phyloP scores from a whole-genome alignment of 2,113 vertebrate genomes.

The Emydocephalus ijimae region DNA sequence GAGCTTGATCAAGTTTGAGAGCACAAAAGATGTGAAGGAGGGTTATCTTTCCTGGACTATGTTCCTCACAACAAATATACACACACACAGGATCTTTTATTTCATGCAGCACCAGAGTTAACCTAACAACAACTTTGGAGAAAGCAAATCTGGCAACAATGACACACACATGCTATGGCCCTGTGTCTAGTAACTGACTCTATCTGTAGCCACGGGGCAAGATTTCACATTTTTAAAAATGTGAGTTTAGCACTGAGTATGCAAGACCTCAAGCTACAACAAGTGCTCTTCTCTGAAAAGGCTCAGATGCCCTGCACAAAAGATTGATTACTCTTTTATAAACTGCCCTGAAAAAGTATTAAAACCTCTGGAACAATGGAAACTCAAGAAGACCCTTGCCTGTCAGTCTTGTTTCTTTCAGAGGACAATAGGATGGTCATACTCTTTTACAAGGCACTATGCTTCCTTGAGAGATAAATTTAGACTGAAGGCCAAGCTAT shows the following conservation, averaged over 20 bases:
- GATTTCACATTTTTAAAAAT: not conserved
- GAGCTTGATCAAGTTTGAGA: not conserved
- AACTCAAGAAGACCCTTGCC: not conserved
- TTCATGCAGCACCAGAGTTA: not conserved
- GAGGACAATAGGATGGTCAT: not conserved
- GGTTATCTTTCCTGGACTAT: not conserved
- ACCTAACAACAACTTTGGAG: not conserved
- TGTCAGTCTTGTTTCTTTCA: conserved; percentile 29
- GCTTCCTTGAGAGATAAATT: conserved; percentile 15
- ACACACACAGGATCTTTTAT: not conserved
- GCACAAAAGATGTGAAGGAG: not conserved
- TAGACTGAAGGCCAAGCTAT: conserved; percentile 2
- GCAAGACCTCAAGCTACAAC: not conserved
- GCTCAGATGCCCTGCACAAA: not conserved
- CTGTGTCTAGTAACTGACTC: too few species aligned
- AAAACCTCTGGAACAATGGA: not conserved
- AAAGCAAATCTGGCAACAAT: not conserved
- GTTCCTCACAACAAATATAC: not conserved
- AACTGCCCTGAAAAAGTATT: not conserved
- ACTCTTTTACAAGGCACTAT: not conserved
- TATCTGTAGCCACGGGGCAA: not conserved
- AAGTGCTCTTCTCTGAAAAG: not conserved
- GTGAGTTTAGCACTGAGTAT: not conserved
- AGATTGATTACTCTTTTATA: not conserved
- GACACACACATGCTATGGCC: not conserved